Base-by-base conservation (phyloP, 2,113 vertebrate genomes). In the Junco hyemalis region DNA sequence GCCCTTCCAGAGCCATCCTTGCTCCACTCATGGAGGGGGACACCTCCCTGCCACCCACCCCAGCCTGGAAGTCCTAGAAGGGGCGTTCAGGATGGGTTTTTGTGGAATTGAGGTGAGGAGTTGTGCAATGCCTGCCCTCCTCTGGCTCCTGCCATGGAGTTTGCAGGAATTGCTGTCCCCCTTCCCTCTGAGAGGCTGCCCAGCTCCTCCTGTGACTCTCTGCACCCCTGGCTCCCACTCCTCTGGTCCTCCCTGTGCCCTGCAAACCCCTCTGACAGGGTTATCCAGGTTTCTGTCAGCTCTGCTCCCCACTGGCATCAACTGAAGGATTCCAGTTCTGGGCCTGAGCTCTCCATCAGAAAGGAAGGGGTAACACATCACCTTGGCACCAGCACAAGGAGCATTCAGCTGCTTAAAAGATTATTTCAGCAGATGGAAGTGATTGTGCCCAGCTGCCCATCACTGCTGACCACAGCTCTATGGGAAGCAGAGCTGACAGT, bases 241-340 rank as follows among this genome's bases (percentile, higher is more conserved):
- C 22, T 19, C 14, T 3, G 1, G 2, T 42, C 36, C 36, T 56
- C 5, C 0, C 63, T 42, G 35, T 0, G 0, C 59, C 51, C 40
- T 79, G 60, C 51, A 70, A 36, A 29, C 15, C 21, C 19, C 45
- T 25, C n/a, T 48, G 47, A 7, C 23, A 5, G 0, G 0, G 22
- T 26, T n/a, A 17, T 14, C 48, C 59, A 56, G 44, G 20, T 8
- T 88, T 28, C 33, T 63, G 18, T 38, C 57, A 11, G 45, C 54
- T 79, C 74, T 93, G 78, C 56, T 90, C 33, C 42, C 73, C 38
- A 42, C 73, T 40, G 48, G 33, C 70, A 51, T 11, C 26, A 40
- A 16, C 35, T 40, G 76, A 53, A 1, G 70, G 36, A 31, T 72
- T 78, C 22, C 70, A 82, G 66, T 31, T 56, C 60, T 35, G 31